A percentile compares a stretch with the other conserved stretches of the same genome.
These are phyloP conservation scores for Papilio dardanus DNA, from an alignment of 1,140 invertebrate genomes.

Conservation along the genomic window DNA sequence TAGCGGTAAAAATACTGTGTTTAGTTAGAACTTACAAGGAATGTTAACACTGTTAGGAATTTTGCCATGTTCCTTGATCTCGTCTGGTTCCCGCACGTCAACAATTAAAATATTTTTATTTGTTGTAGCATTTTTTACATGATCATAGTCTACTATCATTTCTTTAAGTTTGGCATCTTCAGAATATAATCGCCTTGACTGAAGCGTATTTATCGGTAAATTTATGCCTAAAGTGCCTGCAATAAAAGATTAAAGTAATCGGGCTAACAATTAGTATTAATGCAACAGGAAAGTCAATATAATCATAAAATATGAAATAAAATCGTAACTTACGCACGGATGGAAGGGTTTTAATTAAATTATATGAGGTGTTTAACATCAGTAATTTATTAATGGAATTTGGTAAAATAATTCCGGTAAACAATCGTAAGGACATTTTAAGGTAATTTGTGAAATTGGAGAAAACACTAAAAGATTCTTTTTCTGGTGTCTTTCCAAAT, in stretches of 20 bases:
- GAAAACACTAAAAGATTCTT: not conserved
- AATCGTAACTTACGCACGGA: not conserved
- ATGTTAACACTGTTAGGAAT: constrained; percentile 86
- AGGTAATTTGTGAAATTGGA: not conserved
- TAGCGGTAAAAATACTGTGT: too few relatives aligned
- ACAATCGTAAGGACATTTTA: not conserved
- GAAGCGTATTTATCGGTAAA: constrained; percentile 29
- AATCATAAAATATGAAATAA: not conserved
- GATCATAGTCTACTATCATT: constrained; percentile 79
- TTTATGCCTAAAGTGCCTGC: constrained; percentile 18
- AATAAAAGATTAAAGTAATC: constrained; percentile 21
- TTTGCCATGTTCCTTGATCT: constrained; percentile 84
- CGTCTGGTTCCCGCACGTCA: constrained; percentile 85
- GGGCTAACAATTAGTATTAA: not conserved
- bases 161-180: constrained; percentile 50
- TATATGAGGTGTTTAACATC: not conserved
- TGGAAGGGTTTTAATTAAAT: not conserved
- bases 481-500: not conserved
- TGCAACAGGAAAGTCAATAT: not conserved
- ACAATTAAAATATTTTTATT: constrained; percentile 78
- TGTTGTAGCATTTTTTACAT: constrained; percentile 79
- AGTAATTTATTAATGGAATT: not conserved
- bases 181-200: constrained; percentile 49
- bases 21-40: constrained; percentile 80
- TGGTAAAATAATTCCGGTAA: not conserved